Evolutionary conservation across 2,797 vertebrate species (phyloP), one percentile per base, ranked within the genome.

Genomic region (Pseudomugil tenellus): DNA sequence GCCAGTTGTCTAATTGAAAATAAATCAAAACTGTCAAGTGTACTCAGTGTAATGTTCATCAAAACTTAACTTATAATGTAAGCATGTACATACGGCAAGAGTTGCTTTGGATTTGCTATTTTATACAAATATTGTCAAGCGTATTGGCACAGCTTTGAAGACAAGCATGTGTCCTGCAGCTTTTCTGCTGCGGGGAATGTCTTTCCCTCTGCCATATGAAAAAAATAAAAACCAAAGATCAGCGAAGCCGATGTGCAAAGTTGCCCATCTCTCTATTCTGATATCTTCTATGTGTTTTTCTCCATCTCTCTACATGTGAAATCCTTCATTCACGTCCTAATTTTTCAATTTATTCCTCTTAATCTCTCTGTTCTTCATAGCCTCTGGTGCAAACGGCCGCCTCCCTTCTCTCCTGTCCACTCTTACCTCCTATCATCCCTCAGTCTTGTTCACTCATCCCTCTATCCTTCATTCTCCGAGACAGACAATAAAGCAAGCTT

Each of bases 401-500:
- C 43, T 59, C 59, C 37, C 67, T 62, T 54, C 46, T 67, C 56
- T 70, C 59, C n/a, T 53, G 13, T 72, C 67, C 51, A 43, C 52
- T 37, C 72, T 77, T 70, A 75, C 54, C 48, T 72, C 72, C 70
- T 56, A 43, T 70, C 63, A 75, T 76, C 68, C 13, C 64, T 72
- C 71, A 63, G 58, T 71, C 58, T 75, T 66, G 76, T 56, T 82
- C 62, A 16, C 71, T 83, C 80, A 66, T 70, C 59, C 59, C 70
- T 83, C 81, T 67, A 87, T 87, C 84, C 72, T 77, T 87, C 79
- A 84, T 83, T 88, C 77, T 76, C 59, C 3, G 70, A 76, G 85
- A 89, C 82, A 84, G 83, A 89, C 80, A 88, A 88, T 89, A 87
- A 89, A 88, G 80, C 78, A 74, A 84, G 75, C 72, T 74, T 83